phyloP scores from a whole-genome alignment of 1,140 invertebrate species.

The Drosophila asahinai region DNA sequence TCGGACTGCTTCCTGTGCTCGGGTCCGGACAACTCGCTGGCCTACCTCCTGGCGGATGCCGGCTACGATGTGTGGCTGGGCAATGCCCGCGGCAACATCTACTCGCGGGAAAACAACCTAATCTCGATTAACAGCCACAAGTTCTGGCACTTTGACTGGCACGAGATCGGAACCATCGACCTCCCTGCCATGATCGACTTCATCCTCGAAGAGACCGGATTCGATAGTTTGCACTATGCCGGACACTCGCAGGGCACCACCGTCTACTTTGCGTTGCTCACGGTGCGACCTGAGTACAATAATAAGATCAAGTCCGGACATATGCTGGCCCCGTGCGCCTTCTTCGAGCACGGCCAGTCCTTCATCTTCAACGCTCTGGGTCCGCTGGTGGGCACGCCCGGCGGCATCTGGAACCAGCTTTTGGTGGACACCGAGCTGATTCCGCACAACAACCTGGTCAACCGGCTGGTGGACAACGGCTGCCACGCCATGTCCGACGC shows the following conservation, averaged over 20 bases:
- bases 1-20: slow-evolving; percentile 66
- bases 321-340: slow-evolving; percentile 87
- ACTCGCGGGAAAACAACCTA: slow-evolving; percentile 87
- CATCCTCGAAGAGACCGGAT: slow-evolving; percentile 86
- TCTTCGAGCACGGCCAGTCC: slow-evolving; percentile 67
- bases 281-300: slow-evolving; percentile 86
- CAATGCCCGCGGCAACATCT: slow-evolving; percentile 89
- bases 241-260: slow-evolving; percentile 88
- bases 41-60: slow-evolving; percentile 89
- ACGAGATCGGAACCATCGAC: slow-evolving; percentile 90
- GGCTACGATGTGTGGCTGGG: slow-evolving; percentile 91
- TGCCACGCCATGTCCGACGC: slow-evolving; percentile 33
- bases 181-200: slow-evolving; percentile 89
- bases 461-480: slow-evolving; percentile 60
- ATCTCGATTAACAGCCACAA: slow-evolving; percentile 81
- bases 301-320: slow-evolving; percentile 86
- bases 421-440: slow-evolving; percentile 64
- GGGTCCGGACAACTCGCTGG: slow-evolving; percentile 69
- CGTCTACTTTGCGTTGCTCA: slow-evolving; percentile 86
- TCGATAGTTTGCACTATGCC: slow-evolving; percentile 79
- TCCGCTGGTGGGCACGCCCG: slow-evolving; percentile 51
- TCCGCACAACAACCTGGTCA: slow-evolving; percentile 63
- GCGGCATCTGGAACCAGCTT: slow-evolving; percentile 75
- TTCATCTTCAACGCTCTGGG: slow-evolving; percentile 65
- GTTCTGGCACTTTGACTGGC: slow-evolving; percentile 87